Base-by-base conservation (phyloP, 2,797 vertebrate genomes). In the Sebastes hubbsi region DNA sequence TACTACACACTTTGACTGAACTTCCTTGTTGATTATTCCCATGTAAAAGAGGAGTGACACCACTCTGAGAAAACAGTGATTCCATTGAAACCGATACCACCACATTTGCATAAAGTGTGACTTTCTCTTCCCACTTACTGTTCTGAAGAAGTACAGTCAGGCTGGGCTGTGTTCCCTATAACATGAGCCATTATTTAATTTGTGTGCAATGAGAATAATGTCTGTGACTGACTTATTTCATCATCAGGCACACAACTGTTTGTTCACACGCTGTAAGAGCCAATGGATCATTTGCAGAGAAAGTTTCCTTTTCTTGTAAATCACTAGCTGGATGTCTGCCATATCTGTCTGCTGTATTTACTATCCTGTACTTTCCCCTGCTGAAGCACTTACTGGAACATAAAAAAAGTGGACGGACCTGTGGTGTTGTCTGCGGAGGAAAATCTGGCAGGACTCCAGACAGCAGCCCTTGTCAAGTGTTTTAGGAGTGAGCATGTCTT, bases 231-330 rank as follows among this genome's bases (percentile, higher is more conserved):
- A 34, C 4, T 22, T 11, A 22, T 56, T 80, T 12, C 72, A 75
- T 30, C 20, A 68, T 11, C 30, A 22, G 8, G 1, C 2, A 2
- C 30, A 49, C 32, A 22, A 11, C 22, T 18, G 3, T 22, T 61
- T 2, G n/a, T 8, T 49, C 24, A 56, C 13, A 56, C 7, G 0
- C 5, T 46, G 12, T 5, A 2, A 2, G 10, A 29, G 2, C 14
- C 6, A 0, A 0, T 24, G 20, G 8, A 22, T 8, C 24, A 8
- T n/a, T 73, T 63, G 13, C n/a, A 42, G 8, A 25, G 6, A 2
- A 25, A 52, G 42, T 76, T 81, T 87, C 58, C 0, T 12, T 88
- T 91, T 83, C 87, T 42, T 75, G 64, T 85, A 89, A 92, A 32
- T 20, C n/a, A 0, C 10, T 9, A 0, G 20, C 9, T 22, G 72